Conservation (phyloP, 2,113 vertebrate genomes). For the Campylorhamphus procurvoides region DNA sequence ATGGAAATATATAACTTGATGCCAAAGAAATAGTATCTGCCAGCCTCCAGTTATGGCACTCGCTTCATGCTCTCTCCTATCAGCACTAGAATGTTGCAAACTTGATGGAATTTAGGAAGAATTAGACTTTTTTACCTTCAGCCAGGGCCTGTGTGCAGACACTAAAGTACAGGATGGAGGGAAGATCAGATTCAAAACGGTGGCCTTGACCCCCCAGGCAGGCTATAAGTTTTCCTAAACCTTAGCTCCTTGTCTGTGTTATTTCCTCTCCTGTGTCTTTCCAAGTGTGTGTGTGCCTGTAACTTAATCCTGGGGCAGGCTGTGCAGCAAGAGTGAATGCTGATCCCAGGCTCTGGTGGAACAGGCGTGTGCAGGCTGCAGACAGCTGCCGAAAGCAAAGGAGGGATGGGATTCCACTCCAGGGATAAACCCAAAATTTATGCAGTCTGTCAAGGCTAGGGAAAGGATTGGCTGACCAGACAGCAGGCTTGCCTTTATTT, state of each 20-base stretch:
- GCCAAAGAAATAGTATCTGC: background rate
- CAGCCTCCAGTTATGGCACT: background rate
- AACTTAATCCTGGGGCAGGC: background rate
- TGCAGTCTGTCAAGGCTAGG: background rate
- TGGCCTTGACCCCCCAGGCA: background rate
- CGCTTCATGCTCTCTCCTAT: background rate
- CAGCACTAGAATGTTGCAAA: background rate
- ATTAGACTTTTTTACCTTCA: background rate
- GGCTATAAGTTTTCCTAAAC: background rate
- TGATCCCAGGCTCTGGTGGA: background rate
- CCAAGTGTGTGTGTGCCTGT: background rate
- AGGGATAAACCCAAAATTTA: background rate
- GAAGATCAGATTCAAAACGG: background rate
- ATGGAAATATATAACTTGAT: background rate
- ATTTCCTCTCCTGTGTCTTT: slow-evolving; percentile 9
- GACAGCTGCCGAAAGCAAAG: slow-evolving; percentile 39
- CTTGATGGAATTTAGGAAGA: background rate
- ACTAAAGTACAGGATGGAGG: background rate
- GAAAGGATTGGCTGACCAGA: background rate
- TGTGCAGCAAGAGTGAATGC: background rate
- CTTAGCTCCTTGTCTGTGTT: background rate
- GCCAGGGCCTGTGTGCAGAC: background rate
- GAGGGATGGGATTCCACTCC: background rate
- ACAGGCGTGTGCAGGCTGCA: background rate
- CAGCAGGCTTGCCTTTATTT: background rate